Evolutionary conservation across 2,888 invertebrate genomes (phyloP).

Genomic region (Napeogenes sylphis): DNA sequence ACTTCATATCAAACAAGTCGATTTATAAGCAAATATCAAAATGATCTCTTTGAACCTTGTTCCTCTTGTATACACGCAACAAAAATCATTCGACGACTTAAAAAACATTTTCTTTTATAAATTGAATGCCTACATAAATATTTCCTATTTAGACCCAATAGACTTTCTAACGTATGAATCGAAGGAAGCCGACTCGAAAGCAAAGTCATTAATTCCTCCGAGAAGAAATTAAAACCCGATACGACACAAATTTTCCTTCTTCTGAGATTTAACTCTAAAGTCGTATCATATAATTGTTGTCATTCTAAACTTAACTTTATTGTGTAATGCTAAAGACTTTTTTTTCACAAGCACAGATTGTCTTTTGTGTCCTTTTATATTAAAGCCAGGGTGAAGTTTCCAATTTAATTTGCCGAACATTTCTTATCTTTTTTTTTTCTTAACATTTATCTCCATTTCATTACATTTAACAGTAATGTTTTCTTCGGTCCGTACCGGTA

Average conservation of each 20-base stretch:
- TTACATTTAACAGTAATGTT: constrained; percentile 65
- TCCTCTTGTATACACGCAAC: constrained; percentile 1
- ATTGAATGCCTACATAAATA: constrained; percentile 30
- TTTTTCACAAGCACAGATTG: constrained; percentile 15
- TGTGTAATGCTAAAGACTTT: neutral
- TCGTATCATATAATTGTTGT: constrained; percentile 1
- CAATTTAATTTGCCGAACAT: constrained; percentile 74
- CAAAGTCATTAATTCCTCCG: constrained; percentile 71
- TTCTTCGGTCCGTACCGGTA: constrained; percentile 27
- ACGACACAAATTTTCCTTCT: constrained; percentile 71
- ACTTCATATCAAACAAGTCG: neutral
- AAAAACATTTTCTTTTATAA: constrained; percentile 13
- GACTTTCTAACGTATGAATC: constrained; percentile 59
- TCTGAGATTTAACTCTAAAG: constrained; percentile 37
- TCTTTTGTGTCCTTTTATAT: constrained; percentile 34
- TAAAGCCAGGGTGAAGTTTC: constrained; percentile 52
- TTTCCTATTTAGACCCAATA: constrained; percentile 46
- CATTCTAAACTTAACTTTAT: constrained; percentile 34
- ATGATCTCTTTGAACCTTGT: neutral
- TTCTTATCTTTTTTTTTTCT: constrained; percentile 61
- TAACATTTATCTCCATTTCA: constrained; percentile 70
- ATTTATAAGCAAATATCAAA: constrained; percentile 5
- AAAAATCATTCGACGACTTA: constrained; percentile 8
- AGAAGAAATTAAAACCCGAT: constrained; percentile 76
- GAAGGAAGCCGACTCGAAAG: constrained; percentile 51